Percentiles rank a stretch among this genome's conserved stretches.
Conservation (phyloP, 2,113 vertebrate genomes). For the Esox niger region DNA sequence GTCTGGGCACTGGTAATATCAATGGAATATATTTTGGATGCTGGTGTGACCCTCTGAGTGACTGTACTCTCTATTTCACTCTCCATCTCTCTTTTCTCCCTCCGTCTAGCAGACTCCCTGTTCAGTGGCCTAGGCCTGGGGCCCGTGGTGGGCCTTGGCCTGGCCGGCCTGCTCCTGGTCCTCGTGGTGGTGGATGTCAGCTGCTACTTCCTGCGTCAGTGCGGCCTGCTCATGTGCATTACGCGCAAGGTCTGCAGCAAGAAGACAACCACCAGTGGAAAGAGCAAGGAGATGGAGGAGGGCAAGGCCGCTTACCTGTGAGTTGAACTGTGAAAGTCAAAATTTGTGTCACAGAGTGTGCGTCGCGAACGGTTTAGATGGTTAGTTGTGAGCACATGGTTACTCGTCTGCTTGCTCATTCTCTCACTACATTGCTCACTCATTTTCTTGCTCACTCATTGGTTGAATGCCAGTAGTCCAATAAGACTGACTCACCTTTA, state of each 20-base stretch:
- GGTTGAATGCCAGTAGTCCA: no score
- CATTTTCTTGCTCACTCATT: background rate
- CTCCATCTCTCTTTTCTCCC: constrained; percentile 38
- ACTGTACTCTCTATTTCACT: background rate
- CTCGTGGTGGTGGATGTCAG: constrained; percentile 91
- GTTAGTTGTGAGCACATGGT: background rate
- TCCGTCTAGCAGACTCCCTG: constrained; percentile 85
- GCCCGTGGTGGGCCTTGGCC: constrained; percentile 88
- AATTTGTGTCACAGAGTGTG: background rate
- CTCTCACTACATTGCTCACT: background rate
- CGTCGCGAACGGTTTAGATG: background rate
- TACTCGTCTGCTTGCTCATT: background rate
- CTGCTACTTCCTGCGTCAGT: constrained; percentile 97
- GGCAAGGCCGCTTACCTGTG: constrained; percentile 97
- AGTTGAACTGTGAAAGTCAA: constrained; percentile 65
- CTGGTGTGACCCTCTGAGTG: no score
- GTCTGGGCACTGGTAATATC: constrained; percentile 76
- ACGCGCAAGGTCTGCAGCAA: constrained; percentile 92
- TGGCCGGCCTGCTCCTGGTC: constrained; percentile 88
- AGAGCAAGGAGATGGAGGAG: constrained; percentile 95
- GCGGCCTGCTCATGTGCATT: constrained; percentile 95
- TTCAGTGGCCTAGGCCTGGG: constrained; percentile 94
- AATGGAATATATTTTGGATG: no score
- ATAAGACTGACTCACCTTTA: no score
- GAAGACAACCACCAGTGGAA: constrained; percentile 90